phyloP scores from a whole-genome alignment of 2,113 vertebrate species.

The Scomber colias region DNA sequence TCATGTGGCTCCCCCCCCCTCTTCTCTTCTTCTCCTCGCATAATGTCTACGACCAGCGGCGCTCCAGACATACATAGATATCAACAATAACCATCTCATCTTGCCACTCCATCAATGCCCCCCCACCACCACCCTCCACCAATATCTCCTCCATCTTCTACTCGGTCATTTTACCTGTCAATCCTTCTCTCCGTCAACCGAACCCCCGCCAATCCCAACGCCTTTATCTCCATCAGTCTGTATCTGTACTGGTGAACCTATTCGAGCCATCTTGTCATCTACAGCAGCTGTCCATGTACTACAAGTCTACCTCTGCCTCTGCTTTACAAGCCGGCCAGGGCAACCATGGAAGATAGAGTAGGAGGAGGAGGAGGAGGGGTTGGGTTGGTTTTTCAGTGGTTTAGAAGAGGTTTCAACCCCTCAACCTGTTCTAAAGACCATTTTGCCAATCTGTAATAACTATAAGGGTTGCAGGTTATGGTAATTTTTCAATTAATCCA shows the following conservation, averaged over 20 bases:
- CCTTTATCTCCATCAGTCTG: conserved; percentile 16
- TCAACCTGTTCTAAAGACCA: conserved; percentile 40
- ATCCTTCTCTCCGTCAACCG: conserved; percentile 41
- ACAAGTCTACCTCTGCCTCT: conserved; percentile 15
- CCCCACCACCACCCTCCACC: not conserved
- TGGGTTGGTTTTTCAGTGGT: not conserved
- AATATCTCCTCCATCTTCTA: conserved; percentile 39
- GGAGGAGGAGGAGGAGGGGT: conserved; percentile 2
- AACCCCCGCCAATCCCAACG: not conserved
- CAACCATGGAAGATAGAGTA: not conserved
- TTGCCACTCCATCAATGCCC: conserved; percentile 38
- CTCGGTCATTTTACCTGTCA: conserved; percentile 60
- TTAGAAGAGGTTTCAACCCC: conserved; percentile 49
- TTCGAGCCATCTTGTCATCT: conserved; percentile 38
- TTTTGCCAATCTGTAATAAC: conserved; percentile 67
- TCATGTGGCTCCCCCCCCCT: not conserved
- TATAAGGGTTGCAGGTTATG: conserved; percentile 73
- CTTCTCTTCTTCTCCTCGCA: not conserved
- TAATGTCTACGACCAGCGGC: not conserved
- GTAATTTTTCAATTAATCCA: conserved; percentile 80
- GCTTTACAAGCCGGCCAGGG: conserved; percentile 13
- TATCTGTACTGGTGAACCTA: conserved; percentile 30
- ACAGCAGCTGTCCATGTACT: not conserved
- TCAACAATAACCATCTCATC: conserved; percentile 39
- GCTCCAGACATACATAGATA: conserved; percentile 9